Percentiles rank a stretch among this genome's conserved stretches.
These are phyloP conservation scores for Agonopterix subpropinquella DNA, from an alignment of 2,888 invertebrate genomes.

Conservation along the genomic window DNA sequence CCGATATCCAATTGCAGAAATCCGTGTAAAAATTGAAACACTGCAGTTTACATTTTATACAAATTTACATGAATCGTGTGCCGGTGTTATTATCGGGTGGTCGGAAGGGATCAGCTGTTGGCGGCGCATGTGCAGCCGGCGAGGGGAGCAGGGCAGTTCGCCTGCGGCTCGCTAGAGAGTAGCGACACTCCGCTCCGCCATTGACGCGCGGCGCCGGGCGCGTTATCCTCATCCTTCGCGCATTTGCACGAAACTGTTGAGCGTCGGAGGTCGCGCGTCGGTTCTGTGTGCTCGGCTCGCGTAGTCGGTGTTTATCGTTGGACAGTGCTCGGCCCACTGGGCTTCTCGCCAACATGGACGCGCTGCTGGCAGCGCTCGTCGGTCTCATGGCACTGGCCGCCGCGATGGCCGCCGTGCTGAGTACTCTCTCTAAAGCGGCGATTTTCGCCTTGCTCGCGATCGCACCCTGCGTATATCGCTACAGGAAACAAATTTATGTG, in stretches of 20 bases:
- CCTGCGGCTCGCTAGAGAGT: slow-evolving; percentile 17
- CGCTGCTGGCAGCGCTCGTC: slow-evolving; percentile 68
- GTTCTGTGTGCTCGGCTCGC: slow-evolving; percentile 32
- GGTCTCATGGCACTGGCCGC: slow-evolving; percentile 71
- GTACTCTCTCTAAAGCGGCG: slow-evolving; percentile 81
- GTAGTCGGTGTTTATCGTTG: slow-evolving; percentile 29
- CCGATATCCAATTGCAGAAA: too few species aligned
- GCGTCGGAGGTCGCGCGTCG: slow-evolving; percentile 37
- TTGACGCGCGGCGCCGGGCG: slow-evolving; percentile 22
- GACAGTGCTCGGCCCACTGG: slow-evolving; percentile 55
- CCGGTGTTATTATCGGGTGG: slow-evolving; percentile 31
- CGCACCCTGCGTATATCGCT: slow-evolving; percentile 71
- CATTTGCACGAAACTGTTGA: slow-evolving; percentile 34
- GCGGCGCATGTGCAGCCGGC: slow-evolving; percentile 65
- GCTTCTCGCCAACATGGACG: slow-evolving; percentile 70
- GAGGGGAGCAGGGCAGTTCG: slow-evolving; percentile 32
- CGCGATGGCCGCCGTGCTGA: slow-evolving; percentile 75
- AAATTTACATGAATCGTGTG: slow-evolving; percentile 36
- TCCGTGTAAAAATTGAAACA: background rate
- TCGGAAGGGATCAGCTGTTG: slow-evolving; percentile 62
- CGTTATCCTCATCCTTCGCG: slow-evolving; percentile 20
- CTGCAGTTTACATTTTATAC: slow-evolving; percentile 8
- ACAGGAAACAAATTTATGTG: slow-evolving; percentile 76
- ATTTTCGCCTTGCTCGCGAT: slow-evolving; percentile 79
- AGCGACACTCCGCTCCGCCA: slow-evolving; percentile 23